These are phyloP conservation scores for Aporrectodea caliginosa DNA, from an alignment of 1,140 invertebrate species.

Conservation along the genomic window DNA sequence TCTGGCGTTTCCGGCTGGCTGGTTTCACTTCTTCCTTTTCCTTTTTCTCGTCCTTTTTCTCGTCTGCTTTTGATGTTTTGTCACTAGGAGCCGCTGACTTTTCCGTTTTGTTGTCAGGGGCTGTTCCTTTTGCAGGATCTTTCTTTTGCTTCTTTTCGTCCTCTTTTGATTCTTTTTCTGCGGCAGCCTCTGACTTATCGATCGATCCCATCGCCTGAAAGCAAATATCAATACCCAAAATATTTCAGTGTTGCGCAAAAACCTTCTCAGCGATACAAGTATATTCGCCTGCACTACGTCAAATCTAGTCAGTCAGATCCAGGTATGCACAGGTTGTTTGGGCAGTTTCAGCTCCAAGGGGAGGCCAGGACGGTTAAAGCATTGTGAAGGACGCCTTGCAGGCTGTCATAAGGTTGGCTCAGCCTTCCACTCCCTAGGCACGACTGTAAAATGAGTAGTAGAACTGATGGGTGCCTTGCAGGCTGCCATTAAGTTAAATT, in stretches of 20 bases:
- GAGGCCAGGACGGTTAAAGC: too few relatives aligned
- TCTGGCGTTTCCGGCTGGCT: constrained; percentile 16
- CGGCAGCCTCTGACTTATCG: neutral
- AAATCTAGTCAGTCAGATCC: neutral
- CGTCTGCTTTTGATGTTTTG: neutral
- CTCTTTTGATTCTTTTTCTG: neutral
- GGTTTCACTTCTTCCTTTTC: constrained; percentile 6
- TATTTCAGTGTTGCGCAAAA: neutral
- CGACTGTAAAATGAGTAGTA: too few relatives aligned
- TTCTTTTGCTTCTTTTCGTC: neutral
- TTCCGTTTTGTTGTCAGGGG: neutral
- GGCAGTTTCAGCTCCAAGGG: neutral
- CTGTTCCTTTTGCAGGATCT: neutral
- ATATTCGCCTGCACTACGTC: neutral
- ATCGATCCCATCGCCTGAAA: neutral
- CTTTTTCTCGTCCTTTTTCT: neutral
- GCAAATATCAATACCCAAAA: neutral
- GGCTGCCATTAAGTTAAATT: too few relatives aligned
- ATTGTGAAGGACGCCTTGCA: too few relatives aligned
- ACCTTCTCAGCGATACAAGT: too few relatives aligned
- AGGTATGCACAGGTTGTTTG: neutral
- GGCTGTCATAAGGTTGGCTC: too few relatives aligned
- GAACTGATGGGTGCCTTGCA: too few relatives aligned
- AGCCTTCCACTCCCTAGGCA: too few relatives aligned
- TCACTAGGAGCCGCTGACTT: too few relatives aligned